phyloP scores from a whole-genome alignment of 23 tunicate species.

The Aplidium turbinatum region DNA sequence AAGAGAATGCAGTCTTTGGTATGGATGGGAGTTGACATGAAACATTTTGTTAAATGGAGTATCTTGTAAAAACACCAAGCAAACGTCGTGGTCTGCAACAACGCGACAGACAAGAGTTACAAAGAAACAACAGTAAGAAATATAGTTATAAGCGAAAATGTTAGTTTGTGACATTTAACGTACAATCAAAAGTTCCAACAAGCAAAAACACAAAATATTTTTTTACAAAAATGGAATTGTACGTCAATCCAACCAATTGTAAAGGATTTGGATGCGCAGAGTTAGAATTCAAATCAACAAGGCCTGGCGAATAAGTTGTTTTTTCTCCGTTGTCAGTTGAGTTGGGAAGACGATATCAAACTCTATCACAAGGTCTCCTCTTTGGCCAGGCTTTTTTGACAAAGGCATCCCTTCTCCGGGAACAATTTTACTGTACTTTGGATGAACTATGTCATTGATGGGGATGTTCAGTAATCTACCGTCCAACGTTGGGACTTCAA shows the following conservation, averaged over 20 bases:
- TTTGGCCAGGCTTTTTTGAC: slow-evolving; percentile 51
- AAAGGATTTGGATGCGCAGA: neutral
- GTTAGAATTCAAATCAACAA: slow-evolving; percentile 53
- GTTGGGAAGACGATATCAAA: slow-evolving; percentile 94
- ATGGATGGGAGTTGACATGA: too few species aligned
- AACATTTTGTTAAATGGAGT: too few species aligned
- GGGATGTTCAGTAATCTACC: slow-evolving; percentile 96
- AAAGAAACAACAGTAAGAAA: too few species aligned
- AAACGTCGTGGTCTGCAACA: too few species aligned
- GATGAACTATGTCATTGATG: slow-evolving; percentile 94
- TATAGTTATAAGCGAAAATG: too few species aligned
- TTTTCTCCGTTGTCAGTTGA: slow-evolving; percentile 86
- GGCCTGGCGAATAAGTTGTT: slow-evolving; percentile 90
- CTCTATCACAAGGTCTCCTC: slow-evolving; percentile 79
- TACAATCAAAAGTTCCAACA: too few species aligned
- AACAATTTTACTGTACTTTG: slow-evolving; percentile 81
- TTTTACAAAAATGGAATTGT: neutral
- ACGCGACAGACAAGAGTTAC: too few species aligned
- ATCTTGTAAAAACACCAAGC: too few species aligned
- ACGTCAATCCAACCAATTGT: neutral
- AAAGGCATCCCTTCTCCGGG: slow-evolving; percentile 96
- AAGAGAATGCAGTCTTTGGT: too few species aligned
- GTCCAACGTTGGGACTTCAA: slow-evolving; percentile 97
- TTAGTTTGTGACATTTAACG: too few species aligned
- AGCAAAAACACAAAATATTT: neutral